Conservation (phyloP, 2,888 invertebrate genomes). For the Hoplodrina ambigua region DNA sequence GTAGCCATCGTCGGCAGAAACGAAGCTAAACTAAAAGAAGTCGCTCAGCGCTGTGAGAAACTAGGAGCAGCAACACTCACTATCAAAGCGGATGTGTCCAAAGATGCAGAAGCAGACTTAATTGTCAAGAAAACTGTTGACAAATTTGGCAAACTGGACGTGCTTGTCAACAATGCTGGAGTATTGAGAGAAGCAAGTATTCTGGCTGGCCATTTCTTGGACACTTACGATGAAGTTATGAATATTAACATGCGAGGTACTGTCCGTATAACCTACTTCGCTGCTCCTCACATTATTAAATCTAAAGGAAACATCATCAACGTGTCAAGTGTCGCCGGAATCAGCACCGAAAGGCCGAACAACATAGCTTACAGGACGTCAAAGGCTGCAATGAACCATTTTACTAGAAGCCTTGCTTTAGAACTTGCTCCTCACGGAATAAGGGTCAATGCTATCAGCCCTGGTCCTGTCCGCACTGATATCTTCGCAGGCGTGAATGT, state of each 20-base stretch:
- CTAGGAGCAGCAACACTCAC: constrained; percentile 56
- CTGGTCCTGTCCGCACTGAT: constrained; percentile 83
- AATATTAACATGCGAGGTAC: constrained; percentile 64
- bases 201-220: constrained; percentile 42
- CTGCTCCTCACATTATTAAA: constrained; percentile 65
- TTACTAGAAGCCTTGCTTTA: constrained; percentile 79
- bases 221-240: constrained; percentile 65
- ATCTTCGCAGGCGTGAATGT: constrained; percentile 70
- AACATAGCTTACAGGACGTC: constrained; percentile 74
- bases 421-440: constrained; percentile 93
- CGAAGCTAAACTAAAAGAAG: constrained; percentile 66
- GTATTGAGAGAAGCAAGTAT: constrained; percentile 52
- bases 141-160: constrained; percentile 67
- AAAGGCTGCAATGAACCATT: constrained; percentile 71
- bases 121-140: constrained; percentile 64
- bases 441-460: constrained; percentile 88
- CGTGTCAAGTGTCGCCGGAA: constrained; percentile 63
- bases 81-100: constrained; percentile 68
- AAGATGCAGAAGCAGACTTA: constrained; percentile 62
- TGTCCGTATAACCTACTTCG: constrained; percentile 60
- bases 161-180: constrained; percentile 73
- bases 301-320: constrained; percentile 68
- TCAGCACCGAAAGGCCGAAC: constrained; percentile 90
- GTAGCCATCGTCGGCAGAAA: constrained; percentile 74
- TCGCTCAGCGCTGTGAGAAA: constrained; percentile 63